These are phyloP conservation scores for Lysandra bellargus DNA, from an alignment of 2,888 invertebrate species.

Conservation along the genomic window DNA sequence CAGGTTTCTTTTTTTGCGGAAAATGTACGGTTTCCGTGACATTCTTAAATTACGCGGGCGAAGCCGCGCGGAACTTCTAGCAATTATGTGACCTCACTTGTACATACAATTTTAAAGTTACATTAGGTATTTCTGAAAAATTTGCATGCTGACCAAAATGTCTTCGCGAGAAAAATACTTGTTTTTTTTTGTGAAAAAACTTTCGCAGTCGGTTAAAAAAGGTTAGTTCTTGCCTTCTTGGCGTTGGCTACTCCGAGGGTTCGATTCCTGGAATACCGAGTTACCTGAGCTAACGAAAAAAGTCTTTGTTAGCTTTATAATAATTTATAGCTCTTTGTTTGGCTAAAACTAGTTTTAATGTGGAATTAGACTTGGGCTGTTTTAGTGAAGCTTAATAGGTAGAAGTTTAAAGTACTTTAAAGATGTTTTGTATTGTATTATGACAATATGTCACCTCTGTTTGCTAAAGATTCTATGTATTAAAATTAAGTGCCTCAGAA, in stretches of 20 bases:
- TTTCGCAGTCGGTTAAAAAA: not conserved
- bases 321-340: conserved; percentile 22
- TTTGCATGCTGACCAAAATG: not conserved
- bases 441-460: not conserved
- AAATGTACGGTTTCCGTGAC: too few relatives aligned
- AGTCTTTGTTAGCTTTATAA: conserved; percentile 21
- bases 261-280: conserved; percentile 1
- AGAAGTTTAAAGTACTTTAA: not conserved
- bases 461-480: not conserved
- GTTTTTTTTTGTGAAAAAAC: not conserved
- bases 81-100: too few relatives aligned
- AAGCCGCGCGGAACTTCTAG: too few relatives aligned
- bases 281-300: not conserved
- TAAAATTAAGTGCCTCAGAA: too few relatives aligned
- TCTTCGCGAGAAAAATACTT: not conserved
- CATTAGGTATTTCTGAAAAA: not conserved
- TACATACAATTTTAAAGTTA: not conserved
- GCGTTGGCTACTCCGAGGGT: not conserved
- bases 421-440: not conserved
- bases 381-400: not conserved
- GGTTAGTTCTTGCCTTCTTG: not conserved
- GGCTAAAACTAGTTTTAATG: not conserved
- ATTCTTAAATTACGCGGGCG: too few relatives aligned
- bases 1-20: too few relatives aligned
- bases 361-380: not conserved